Evolutionary conservation across 2,888 invertebrate species (phyloP).

Genomic region (Myathropa florea): DNA sequence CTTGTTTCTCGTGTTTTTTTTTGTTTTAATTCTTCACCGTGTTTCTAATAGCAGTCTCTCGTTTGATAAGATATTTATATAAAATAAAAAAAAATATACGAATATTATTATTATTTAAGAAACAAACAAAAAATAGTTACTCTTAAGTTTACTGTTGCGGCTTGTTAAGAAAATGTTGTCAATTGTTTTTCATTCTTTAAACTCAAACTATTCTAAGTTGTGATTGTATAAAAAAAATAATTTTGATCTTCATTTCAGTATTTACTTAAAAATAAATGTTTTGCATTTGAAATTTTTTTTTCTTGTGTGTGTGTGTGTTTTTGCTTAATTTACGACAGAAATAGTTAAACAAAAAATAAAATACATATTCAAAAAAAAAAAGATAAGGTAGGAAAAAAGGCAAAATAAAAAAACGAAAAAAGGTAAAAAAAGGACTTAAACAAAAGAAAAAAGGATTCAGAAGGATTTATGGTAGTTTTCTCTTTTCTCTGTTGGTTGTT

Average conservation of each 20-base stretch:
- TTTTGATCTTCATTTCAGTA: conserved; percentile 19
- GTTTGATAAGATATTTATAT: conserved; percentile 66
- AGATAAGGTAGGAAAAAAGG: conserved; percentile 33
- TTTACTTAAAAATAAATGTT: conserved; percentile 57
- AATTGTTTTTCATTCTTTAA: neutral
- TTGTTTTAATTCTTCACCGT: conserved; percentile 11
- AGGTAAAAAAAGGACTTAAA: conserved; percentile 30
- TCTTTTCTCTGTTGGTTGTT: conserved; percentile 35
- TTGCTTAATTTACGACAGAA: conserved; percentile 64
- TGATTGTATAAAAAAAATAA: conserved; percentile 8
- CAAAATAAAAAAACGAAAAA: conserved; percentile 31
- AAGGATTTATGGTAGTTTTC: conserved; percentile 43
- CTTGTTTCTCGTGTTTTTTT: neutral
- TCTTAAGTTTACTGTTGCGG: conserved; percentile 46
- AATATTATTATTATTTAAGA: conserved; percentile 54
- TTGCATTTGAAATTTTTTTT: conserved; percentile 41
- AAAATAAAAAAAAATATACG: conserved; percentile 52
- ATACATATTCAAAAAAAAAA: conserved; percentile 28
- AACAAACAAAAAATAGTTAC: conserved; percentile 25
- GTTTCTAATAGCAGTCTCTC: conserved; percentile 74
- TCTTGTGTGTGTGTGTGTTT: conserved; percentile 33
- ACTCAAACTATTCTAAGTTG: conserved; percentile 36
- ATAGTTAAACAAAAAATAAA: conserved; percentile 34
- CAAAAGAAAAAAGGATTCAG: conserved; percentile 45
- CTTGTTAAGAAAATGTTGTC: conserved; percentile 34